Evolutionary conservation across 2,888 invertebrate genomes (phyloP).

Genomic region (Xylota sylvarum): DNA sequence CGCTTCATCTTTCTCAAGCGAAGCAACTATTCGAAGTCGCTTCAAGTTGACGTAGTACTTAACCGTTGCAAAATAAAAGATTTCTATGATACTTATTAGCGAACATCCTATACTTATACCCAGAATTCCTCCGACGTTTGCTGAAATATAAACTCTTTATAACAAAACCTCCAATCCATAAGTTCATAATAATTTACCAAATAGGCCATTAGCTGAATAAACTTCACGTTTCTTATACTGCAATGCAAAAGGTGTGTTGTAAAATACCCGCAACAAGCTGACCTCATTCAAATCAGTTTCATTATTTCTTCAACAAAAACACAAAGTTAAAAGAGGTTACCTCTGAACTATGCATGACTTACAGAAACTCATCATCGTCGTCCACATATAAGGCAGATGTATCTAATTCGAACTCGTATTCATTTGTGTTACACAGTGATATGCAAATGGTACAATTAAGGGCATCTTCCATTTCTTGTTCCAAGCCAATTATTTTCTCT

Average conservation of each 20-base stretch:
- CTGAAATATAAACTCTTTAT: constrained; percentile 73
- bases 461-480: constrained; percentile 69
- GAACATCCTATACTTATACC: constrained; percentile 83
- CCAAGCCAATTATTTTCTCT: constrained; percentile 19
- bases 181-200: neutral
- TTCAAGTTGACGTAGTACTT: constrained; percentile 43
- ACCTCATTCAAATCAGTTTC: constrained; percentile 33
- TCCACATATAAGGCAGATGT: constrained; percentile 36
- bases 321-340: neutral
- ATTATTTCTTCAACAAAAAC: constrained; percentile 18
- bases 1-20: neutral
- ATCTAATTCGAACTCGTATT: constrained; percentile 78
- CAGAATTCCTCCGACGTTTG: constrained; percentile 82
- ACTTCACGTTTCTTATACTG: constrained; percentile 78
- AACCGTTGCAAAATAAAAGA: constrained; percentile 79
- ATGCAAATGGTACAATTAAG: constrained; percentile 79
- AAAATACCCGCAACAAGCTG: constrained; percentile 79
- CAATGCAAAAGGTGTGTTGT: constrained; percentile 68
- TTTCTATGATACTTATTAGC: constrained; percentile 81
- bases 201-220: constrained; percentile 35
- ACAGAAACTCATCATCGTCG: constrained; percentile 65
- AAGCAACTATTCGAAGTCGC: constrained; percentile 9
- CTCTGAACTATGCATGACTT: no score
- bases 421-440: constrained; percentile 79
- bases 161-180: neutral